Evolutionary conservation across 1,140 invertebrate genomes (phyloP).

Genomic region (Andrena cerasifolii): DNA sequence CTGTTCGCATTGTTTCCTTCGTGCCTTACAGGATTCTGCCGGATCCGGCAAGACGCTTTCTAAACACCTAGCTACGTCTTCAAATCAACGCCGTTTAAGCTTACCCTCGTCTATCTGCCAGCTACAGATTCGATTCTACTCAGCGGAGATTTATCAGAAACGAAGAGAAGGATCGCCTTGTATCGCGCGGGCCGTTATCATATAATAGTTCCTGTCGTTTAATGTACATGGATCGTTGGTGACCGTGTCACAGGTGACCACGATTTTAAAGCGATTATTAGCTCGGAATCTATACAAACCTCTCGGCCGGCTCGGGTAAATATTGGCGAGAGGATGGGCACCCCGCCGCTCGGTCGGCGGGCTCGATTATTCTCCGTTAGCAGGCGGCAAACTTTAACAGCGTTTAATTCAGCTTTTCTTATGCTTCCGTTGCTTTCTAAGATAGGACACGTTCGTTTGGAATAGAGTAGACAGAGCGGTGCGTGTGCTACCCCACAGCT

Average conservation of each 20-base stretch:
- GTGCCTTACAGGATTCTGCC: conserved; percentile 40
- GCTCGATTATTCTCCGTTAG: background rate
- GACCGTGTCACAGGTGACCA: conserved; percentile 43
- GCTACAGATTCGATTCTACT: no score
- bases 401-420: conserved; percentile 73
- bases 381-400: conserved; percentile 38
- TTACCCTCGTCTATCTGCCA: no score
- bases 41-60: conserved; percentile 55
- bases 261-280: conserved; percentile 34
- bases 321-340: conserved; percentile 23
- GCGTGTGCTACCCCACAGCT: conserved; percentile 73
- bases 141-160: no score
- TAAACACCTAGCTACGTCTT: conserved; percentile 28
- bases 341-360: background rate
- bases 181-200: conserved; percentile 47
- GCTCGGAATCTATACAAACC: conserved; percentile 43
- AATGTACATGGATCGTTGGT: conserved; percentile 44
- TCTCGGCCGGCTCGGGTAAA: conserved; percentile 17
- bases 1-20: conserved; percentile 54
- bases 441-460: conserved; percentile 68
- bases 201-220: conserved; percentile 19
- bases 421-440: conserved; percentile 72
- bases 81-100: conserved; percentile 31
- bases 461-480: conserved; percentile 72
- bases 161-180: conserved; percentile 50